Evolutionary conservation across 2,888 invertebrate genomes (phyloP), one percentile per base, ranked within the genome.

Genomic region (Trachelus iudaicus): DNA sequence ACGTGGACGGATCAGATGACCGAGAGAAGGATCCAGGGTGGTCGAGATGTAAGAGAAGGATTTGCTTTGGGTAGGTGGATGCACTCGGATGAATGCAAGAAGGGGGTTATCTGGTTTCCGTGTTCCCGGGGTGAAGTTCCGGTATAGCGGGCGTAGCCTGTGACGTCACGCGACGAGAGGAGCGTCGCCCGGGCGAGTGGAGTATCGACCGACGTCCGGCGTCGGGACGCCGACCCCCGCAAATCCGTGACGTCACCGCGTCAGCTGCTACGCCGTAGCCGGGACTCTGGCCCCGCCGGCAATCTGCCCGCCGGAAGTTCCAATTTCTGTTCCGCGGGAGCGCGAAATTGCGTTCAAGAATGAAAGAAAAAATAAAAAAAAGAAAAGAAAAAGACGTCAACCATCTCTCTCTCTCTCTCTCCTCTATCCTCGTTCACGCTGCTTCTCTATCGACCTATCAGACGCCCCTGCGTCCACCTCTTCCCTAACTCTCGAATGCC

Each of bases 181-280:
- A 85, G 86, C 86, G 86, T 88, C 86, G 89, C 87, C 89, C 89
- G 89, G 87, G 88, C 89, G 86, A 89, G 87, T 86, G 84, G 85
- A 85, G 87, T 89, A 89, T 89, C 89, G 89, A 89, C 85, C 89
- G 87, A 85, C 85, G 85, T 83, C 83, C 84, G 83, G 83, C 88
- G 87, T 88, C 86, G 86, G 87, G 88, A 87, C 87, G 87, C 84
- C 88, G 88, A 88, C 88, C 87, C 87, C 86, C 88, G 88, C 88
- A 87, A 89, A 80, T 34, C 86, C 82, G 83, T 90, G 89, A 90
- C 90, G 90, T 90, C 90, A 90, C 82, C 87, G 87, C 86, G 89
- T 90, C 90, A 90, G 90, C 89, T 90, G 89, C 89, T 89, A 83
- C 86, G 81, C 82, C 81, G 83, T 79, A 80, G 79, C 81, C 76